Percentiles rank a stretch among this genome's conserved stretches.
phyloP scores from a whole-genome alignment of 1,140 invertebrate genomes.

The Orius insidiosus region DNA sequence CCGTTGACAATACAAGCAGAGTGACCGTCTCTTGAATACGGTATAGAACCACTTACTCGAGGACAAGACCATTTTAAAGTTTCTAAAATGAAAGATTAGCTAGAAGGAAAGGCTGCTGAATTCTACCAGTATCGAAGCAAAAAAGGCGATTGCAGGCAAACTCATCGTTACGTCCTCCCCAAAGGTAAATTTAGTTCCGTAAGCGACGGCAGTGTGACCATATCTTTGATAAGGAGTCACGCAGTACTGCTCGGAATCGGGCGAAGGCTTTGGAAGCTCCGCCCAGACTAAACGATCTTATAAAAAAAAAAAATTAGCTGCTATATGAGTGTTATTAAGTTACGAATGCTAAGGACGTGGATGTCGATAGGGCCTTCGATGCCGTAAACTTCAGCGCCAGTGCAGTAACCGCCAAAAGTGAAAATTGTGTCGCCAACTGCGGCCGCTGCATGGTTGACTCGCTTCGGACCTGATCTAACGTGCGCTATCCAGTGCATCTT shows the following conservation, averaged over 20 bases:
- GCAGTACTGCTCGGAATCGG: constrained; percentile 19
- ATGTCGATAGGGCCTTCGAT: constrained; percentile 61
- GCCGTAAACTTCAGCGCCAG: constrained; percentile 56
- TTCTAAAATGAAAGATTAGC: too few species aligned
- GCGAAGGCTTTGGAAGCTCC: constrained; percentile 23
- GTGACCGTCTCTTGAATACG: constrained; percentile 73
- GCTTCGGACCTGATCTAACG: constrained; percentile 59
- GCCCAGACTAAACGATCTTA: constrained; percentile 33
- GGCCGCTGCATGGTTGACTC: constrained; percentile 82
- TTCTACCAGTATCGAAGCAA: constrained; percentile 61
- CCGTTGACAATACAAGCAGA: constrained; percentile 64
- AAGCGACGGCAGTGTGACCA: constrained; percentile 72
- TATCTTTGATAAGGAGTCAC: constrained; percentile 44
- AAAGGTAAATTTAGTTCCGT: constrained; percentile 64
- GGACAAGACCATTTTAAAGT: constrained; percentile 49
- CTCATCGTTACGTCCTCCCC: constrained; percentile 79
- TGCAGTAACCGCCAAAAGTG: constrained; percentile 82
- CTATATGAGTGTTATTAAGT: constrained; percentile 16
- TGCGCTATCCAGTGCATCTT: constrained; percentile 51
- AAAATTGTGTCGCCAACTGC: constrained; percentile 62
- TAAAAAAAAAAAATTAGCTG: constrained; percentile 18
- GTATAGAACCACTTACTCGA: constrained; percentile 42
- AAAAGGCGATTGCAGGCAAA: constrained; percentile 60
- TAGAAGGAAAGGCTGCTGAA: too few species aligned
- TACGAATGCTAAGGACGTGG: constrained; percentile 65